Evolutionary conservation across 1,140 invertebrate genomes (phyloP), one percentile per base, ranked within the genome.

Genomic region (Orchesella cincta): DNA sequence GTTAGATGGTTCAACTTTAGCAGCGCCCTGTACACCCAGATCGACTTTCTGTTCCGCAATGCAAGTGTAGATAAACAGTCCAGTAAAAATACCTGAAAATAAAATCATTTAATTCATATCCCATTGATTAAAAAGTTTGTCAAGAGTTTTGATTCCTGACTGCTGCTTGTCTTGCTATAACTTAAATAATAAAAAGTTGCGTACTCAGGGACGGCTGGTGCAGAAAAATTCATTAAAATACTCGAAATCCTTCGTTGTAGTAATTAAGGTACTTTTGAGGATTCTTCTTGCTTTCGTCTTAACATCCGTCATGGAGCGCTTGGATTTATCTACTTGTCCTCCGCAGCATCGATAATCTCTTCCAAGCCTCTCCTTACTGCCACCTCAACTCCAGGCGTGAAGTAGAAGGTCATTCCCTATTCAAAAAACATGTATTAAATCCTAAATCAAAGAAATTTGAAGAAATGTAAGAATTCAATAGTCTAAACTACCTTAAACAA

Each of bases 321-420:
- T 89, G 70, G 91, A 92, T 81, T 91, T 91, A 76, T 95, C 92
- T 33, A 96, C 91, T 36, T 88, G 90, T 1, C 95, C 96, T 20
- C 95, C 95, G 93, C 94, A 79, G 90, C 89, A 83, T 94, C 91
- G 52, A 96, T 93, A 84, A 96, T 92, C 81, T 93, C 90, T 0
- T 89, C 88, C 23, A 96, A 86, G 8, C 90, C 87, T 0, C 87
- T 86, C 23, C 28, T 73, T 8, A 89, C 88, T 5, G 90, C 88
- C 0, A 95, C 95, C 76, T 91, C 88, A 12, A 96, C 93, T 82
- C 93, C 92, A 0, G 95, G 95, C 0, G 96, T 97, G 0, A 97
- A 88, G 86, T 92, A 96, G 86, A 98, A 97, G 16, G 89, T 91
- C 83, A 92, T 90, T 18, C 91, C 92, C 86, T 94, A 85, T 26